Conservation (phyloP, 2,113 vertebrate genomes). For the Ahaetulla prasina region DNA sequence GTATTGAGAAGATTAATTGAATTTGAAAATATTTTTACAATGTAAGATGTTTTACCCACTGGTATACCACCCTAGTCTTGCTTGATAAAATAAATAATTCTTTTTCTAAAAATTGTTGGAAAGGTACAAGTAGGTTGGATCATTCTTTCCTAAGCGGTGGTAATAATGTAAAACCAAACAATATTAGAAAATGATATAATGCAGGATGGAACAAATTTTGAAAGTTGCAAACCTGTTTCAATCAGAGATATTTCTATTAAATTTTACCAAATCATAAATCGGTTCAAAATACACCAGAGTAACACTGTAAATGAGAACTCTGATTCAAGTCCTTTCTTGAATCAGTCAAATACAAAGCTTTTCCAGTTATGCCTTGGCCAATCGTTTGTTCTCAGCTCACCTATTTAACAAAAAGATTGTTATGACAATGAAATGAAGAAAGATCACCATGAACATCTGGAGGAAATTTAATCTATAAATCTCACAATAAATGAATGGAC, state of each 20-base stretch:
- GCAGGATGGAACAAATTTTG: not conserved
- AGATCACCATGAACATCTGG: not conserved
- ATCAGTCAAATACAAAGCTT: not conserved
- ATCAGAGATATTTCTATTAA: not conserved
- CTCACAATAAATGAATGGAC: not conserved
- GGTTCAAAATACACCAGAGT: not conserved
- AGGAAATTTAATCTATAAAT: not conserved
- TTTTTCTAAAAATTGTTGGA: not conserved
- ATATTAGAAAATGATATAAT: not conserved
- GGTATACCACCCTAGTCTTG: not conserved
- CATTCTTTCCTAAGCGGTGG: not conserved
- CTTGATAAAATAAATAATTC: not conserved
- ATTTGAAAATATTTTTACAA: not conserved
- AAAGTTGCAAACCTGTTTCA: not conserved
- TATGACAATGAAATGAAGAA: not conserved
- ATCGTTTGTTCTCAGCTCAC: not conserved
- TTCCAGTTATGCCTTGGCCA: not conserved
- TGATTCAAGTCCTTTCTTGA: not conserved
- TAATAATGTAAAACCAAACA: not conserved
- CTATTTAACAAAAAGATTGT: not conserved
- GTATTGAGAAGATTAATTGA: not conserved
- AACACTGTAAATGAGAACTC: not conserved
- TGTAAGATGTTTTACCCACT: not conserved
- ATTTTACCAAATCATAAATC: not conserved
- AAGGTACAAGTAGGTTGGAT: not conserved